Evolutionary conservation across 2,113 vertebrate species (phyloP), one percentile per base, ranked within the genome.

Genomic region (Ophthalmolycus amberensis): DNA sequence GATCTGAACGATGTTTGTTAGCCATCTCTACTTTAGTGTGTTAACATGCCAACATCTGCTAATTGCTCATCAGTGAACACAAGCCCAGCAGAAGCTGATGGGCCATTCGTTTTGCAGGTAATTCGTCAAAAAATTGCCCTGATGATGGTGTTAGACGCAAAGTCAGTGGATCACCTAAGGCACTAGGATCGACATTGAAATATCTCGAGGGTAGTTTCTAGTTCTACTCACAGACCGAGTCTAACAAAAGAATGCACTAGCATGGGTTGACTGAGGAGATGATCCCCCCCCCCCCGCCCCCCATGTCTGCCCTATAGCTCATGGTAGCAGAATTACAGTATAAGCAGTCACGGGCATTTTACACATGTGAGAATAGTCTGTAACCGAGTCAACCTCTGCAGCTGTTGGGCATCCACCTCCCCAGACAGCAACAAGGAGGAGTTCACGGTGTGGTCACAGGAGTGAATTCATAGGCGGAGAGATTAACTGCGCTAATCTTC

Each of bases 401-500:
- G 75, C 64, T 3, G 68, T n/a, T 37, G 42, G 74, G 71, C 25
- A 80, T 83, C 58, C 64, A 40, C n/a, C 7, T 65, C 40, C 22
- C 18, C 79, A 65, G 81, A 68, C 75, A 58, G 66, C 65, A 54
- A 11, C 65, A 71, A 54, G 22, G 38, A 75, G 37, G 74, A 83
- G 83, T 81, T 86, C 69, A 88, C 60, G 46, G 56, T 65, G 78
- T 72, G 82, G 77, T 71, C 86, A 77, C 68, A 67, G 20, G 2
- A 68, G 40, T 60, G 74, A 86, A 69, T 66, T 66, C 56, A 82
- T 52, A 68, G 83, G 63, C 60, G 0, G 37, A 52, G 69, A 71
- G 78, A 91, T 83, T 79, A 86, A 82, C 63, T 2, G 20, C 11
- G 0, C 78, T 84, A 80, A 87, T 88, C 76, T 85, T 74, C 29